Evolutionary conservation across 2,797 vertebrate species (phyloP).

Genomic region (Phylloscopus collybita): DNA sequence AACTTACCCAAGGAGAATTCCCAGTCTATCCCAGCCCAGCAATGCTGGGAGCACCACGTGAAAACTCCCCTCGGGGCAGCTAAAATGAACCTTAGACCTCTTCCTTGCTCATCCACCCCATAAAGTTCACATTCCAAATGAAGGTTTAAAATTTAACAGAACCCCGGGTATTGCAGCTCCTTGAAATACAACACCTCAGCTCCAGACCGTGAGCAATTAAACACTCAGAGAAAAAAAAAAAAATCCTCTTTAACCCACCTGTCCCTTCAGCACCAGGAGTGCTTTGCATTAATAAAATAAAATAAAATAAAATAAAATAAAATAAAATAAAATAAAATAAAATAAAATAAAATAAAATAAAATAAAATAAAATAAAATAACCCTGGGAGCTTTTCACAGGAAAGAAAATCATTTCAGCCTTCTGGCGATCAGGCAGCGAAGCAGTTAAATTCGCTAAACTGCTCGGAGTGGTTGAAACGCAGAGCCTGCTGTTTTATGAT

Average conservation of each 20-base stretch:
- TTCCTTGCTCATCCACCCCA: not conserved
- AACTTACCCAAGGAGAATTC: not conserved
- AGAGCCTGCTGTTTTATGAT: not conserved
- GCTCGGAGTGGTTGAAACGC: not conserved
- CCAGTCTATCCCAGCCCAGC: not conserved
- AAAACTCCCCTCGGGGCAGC: not conserved
- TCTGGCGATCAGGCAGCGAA: not conserved
- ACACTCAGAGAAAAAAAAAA: not conserved
- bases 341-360: no score
- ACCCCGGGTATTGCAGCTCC: not conserved
- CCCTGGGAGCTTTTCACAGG: not conserved
- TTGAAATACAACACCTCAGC: not conserved
- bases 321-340: no score
- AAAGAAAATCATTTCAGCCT: accelerated
- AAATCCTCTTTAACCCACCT: not conserved
- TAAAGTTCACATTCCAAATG: not conserved
- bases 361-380: no score
- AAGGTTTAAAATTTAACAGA: conserved; percentile 33
- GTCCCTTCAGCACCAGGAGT: accelerated
- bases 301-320: no score
- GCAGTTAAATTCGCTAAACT: not conserved
- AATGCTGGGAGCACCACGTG: accelerated
- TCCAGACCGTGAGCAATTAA: not conserved
- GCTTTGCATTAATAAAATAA: no score
- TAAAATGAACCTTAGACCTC: not conserved